Conservation (phyloP, 2,888 invertebrate species). For the Drosophila meridiana region DNA sequence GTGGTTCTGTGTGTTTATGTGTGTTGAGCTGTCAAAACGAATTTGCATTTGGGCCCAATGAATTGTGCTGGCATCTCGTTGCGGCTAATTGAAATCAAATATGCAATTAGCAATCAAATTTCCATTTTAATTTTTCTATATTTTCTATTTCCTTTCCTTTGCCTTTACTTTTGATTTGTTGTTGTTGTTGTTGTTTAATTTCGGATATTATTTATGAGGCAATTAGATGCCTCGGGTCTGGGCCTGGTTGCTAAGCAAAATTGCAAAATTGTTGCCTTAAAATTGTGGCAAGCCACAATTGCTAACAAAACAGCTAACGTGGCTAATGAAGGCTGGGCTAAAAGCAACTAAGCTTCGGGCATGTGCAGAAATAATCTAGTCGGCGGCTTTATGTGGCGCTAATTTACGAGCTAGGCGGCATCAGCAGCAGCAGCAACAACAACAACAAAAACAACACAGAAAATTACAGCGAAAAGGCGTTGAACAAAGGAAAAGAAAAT, state of each 20-base stretch:
- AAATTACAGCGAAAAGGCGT: conserved; percentile 34
- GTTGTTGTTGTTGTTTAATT: background rate
- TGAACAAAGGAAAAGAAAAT: conserved; percentile 19
- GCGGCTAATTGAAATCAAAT: conserved; percentile 70
- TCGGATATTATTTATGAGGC: conserved; percentile 62
- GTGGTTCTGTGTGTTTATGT: background rate
- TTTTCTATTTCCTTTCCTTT: conserved; percentile 4
- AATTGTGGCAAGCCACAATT: conserved; percentile 39
- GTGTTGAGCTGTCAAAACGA: conserved; percentile 55
- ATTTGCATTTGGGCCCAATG: conserved; percentile 57
- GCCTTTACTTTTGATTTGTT: background rate
- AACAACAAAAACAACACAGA: conserved; percentile 27
- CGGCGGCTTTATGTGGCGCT: conserved; percentile 58
- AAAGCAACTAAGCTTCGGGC: conserved; percentile 33
- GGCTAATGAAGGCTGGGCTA: conserved; percentile 45
- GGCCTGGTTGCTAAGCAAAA: conserved; percentile 23
- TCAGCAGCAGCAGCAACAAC: conserved; percentile 22
- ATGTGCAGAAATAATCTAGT: conserved; percentile 65
- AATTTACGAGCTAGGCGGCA: conserved; percentile 67
- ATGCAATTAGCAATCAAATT: conserved; percentile 64
- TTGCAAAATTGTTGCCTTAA: conserved; percentile 28
- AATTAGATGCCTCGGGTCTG: conserved; percentile 54
- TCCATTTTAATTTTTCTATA: conserved; percentile 27
- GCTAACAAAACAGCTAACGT: conserved; percentile 23
- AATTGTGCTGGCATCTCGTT: conserved; percentile 19